Base-by-base conservation (phyloP, 30 jellyfish, hydroid and myxozoan species). In the Turritopsis rubra region DNA sequence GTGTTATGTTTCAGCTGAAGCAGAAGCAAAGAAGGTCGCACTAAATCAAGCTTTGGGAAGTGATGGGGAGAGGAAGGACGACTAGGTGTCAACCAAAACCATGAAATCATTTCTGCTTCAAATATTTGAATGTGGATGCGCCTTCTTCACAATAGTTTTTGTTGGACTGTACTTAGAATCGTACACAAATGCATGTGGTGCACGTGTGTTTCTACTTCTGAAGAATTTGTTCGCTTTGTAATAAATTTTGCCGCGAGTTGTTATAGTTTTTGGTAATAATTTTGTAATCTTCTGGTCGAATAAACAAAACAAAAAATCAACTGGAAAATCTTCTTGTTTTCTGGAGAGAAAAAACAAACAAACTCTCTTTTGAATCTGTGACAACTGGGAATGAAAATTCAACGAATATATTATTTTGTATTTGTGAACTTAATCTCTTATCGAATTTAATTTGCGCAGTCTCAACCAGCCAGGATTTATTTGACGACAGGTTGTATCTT, bases 1-100 rank as follows among this genome's bases (percentile, higher is more conserved):
- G 80, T 75, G 54, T 80, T 28, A 9, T 1, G 28, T 85, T 73
- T 13, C 81, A 93, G 99, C 96, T 70, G 91, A 93, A 86, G 86
- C 83, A 41, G 92, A 93, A 81, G 99, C 96, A n/a, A 88, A 88
- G 65, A 95, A 93, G 79, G 99, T 93, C 52, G 99, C 99, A 26
- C 74, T 93, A 79, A 81, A 75, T 25, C 99, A 85, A 73, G 88
- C 90, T 29, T 72, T 96, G 41, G 90, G 54, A 21, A 86, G 82
- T 30, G 60, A 86, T 65, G 85, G 71, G 23, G 90, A 77, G 81
- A 93, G 88, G 78, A 93, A 88, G 54, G 99, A 93, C 89, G 96
- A 93, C 31, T 92, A 90, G 85, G n/a, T n/a, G n/a, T n/a, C n/a
- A n/a, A n/a, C n/a, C n/a, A n/a, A n/a, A n/a, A n/a, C n/a, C n/a